Conservation (phyloP, 2,797 vertebrate genomes). For the Petrocephalus sullivani region DNA sequence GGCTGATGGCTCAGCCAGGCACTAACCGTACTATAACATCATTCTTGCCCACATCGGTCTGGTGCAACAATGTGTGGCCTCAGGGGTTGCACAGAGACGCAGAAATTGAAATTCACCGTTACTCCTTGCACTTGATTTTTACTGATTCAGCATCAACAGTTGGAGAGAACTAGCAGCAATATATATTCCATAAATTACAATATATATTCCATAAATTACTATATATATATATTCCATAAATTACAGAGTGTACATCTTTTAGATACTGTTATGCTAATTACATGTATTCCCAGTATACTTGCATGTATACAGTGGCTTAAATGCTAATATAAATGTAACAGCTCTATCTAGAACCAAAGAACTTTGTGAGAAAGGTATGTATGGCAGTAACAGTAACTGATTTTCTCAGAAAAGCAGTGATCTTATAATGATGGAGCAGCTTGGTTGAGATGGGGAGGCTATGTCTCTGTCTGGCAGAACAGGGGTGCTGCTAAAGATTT, state of each 20-base stretch:
- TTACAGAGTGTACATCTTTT: neutral
- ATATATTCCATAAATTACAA: neutral
- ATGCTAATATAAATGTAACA: neutral
- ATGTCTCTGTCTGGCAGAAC: neutral
- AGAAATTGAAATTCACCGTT: neutral
- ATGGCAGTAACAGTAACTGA: neutral
- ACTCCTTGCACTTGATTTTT: neutral
- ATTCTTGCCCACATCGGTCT: neutral
- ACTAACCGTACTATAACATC: neutral
- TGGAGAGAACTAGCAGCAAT: neutral
- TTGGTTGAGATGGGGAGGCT: neutral
- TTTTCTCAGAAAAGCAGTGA: neutral
- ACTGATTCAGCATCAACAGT: neutral
- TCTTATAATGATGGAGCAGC: neutral
- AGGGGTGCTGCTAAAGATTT: too few species aligned
- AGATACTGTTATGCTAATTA: neutral
- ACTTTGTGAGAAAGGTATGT: neutral
- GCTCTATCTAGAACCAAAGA: neutral
- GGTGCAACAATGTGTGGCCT: neutral
- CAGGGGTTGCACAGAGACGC: neutral
- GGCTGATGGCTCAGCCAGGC: neutral
- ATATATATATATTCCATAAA: neutral
- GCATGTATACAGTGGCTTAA: neutral
- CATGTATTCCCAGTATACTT: neutral
- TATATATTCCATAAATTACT: slow-evolving; percentile 1